Percentiles rank a stretch among this genome's conserved stretches.
phyloP scores from a whole-genome alignment of 1,140 invertebrate genomes.

The Sminthurinus signatus region DNA sequence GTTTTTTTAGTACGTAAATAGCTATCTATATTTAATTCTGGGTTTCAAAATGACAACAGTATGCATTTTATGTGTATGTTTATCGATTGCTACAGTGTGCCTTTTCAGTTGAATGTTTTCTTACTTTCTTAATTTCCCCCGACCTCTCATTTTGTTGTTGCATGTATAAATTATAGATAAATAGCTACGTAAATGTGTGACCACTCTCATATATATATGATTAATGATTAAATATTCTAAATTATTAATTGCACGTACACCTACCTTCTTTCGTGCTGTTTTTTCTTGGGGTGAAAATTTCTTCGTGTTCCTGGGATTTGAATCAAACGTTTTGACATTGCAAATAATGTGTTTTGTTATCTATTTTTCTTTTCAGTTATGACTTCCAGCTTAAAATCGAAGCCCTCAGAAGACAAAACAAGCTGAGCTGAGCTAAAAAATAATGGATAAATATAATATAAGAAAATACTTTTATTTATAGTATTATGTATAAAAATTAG shows the following conservation, averaged over 20 bases:
- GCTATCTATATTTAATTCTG: too few species aligned
- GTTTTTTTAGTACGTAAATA: too few species aligned
- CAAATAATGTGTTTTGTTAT: neutral
- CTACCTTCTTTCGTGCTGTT: neutral
- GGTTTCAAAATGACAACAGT: too few species aligned
- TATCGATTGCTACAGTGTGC: too few species aligned
- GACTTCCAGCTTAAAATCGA: conserved; percentile 34
- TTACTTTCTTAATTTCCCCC: too few species aligned
- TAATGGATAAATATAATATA: neutral
- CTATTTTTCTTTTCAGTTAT: conserved; percentile 30
- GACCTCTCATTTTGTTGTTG: too few species aligned
- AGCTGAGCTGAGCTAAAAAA: conserved; percentile 22
- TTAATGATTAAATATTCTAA: neutral
- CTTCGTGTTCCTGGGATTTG: neutral
- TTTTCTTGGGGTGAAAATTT: neutral
- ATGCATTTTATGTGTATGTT: too few species aligned
- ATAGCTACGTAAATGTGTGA: neutral
- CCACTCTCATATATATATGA: neutral
- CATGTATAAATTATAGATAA: neutral
- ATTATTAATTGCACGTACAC: neutral
- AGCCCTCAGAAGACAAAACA: conserved; percentile 26
- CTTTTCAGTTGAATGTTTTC: too few species aligned
- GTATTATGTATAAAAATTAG: too few species aligned
- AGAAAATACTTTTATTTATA: too few species aligned
- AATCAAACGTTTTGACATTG: neutral